These are phyloP conservation scores for Leucophora obtusa DNA, from an alignment of 2,888 invertebrate genomes.

Conservation along the genomic window DNA sequence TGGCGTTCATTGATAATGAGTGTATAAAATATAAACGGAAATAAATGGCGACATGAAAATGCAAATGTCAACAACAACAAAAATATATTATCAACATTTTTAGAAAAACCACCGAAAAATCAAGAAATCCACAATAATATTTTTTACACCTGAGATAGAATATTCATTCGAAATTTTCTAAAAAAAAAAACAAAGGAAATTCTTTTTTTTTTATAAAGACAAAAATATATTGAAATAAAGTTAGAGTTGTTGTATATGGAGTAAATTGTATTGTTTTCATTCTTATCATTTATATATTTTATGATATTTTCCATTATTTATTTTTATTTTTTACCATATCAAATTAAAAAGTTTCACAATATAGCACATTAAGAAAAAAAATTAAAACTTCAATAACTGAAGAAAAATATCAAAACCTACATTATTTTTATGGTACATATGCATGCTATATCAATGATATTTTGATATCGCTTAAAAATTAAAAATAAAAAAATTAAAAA, in stretches of 20 bases:
- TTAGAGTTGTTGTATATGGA: no score
- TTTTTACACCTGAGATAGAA: background rate
- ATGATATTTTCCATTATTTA: background rate
- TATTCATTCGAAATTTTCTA: background rate
- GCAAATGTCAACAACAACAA: background rate
- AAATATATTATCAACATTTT: background rate
- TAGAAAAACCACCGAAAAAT: background rate
- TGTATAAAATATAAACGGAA: background rate
- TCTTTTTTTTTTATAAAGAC: background rate
- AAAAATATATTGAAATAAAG: no score
- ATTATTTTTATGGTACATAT: background rate
- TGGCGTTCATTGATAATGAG: background rate
- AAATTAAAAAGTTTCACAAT: background rate
- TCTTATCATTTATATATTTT: background rate
- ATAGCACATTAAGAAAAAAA: background rate
- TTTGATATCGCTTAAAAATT: background rate
- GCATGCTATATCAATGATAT: background rate
- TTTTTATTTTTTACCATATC: background rate
- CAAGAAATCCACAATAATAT: background rate
- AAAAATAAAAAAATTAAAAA: background rate
- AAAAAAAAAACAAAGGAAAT: background rate
- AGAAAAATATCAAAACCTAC: background rate
- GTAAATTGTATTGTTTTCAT: background rate
- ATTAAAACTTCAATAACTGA: background rate
- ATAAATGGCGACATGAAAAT: constrained; percentile 1